Percentiles rank a stretch among this genome's conserved stretches.
These are phyloP conservation scores for Sussaba pulchella DNA, from an alignment of 2,888 invertebrate species.

Conservation along the genomic window DNA sequence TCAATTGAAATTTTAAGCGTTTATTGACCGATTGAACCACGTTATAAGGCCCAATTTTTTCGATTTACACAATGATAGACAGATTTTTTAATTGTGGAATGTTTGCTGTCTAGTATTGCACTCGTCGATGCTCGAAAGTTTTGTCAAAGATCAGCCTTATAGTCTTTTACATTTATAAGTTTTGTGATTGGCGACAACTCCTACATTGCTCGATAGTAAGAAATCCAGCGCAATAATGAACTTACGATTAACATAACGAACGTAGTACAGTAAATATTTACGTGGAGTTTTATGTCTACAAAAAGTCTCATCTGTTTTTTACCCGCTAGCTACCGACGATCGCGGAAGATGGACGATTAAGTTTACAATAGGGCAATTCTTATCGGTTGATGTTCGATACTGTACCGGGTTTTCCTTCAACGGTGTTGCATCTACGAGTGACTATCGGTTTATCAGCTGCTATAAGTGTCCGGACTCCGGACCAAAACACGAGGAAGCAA, in stretches of 20 bases:
- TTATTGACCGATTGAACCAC: too few relatives aligned
- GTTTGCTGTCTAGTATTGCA: background rate
- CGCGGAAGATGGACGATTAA: too few relatives aligned
- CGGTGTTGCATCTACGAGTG: too few relatives aligned
- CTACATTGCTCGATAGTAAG: background rate
- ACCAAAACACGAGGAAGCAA: too few relatives aligned
- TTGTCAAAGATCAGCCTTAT: background rate
- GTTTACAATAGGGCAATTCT: too few relatives aligned
- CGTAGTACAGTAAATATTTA: background rate
- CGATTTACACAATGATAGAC: background rate
- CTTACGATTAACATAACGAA: slow-evolving; percentile 46
- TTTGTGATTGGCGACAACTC: background rate
- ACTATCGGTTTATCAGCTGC: too few relatives aligned
- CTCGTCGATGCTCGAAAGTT: background rate
- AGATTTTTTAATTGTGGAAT: slow-evolving; percentile 20
- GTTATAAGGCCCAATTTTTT: background rate
- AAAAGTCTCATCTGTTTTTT: too few relatives aligned
- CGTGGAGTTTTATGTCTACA: background rate
- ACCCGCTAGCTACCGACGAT: too few relatives aligned
- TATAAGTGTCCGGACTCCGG: too few relatives aligned
- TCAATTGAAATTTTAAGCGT: background rate
- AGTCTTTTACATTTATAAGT: slow-evolving; percentile 15
- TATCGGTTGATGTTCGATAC: too few relatives aligned
- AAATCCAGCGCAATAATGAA: background rate
- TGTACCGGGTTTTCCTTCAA: too few relatives aligned